These are phyloP conservation scores for Salpingus planirostris DNA, from an alignment of 2,888 invertebrate genomes.

Conservation along the genomic window DNA sequence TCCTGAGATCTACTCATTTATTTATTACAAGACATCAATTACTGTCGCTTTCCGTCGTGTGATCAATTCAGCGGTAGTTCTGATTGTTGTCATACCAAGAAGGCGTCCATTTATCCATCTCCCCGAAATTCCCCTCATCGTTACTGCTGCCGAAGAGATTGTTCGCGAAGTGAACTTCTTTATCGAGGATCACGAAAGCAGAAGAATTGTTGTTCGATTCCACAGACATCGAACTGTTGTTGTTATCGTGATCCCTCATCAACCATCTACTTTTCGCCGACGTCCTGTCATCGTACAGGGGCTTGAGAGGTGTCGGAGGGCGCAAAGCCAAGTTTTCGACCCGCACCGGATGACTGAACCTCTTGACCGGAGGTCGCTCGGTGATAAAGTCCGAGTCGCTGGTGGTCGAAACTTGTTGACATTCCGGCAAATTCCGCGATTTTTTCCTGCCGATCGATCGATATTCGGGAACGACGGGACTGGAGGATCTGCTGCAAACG, in stretches of 20 bases:
- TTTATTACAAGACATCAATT: no score
- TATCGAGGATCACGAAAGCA: constrained; percentile 28
- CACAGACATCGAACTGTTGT: no score
- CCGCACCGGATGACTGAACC: constrained; percentile 31
- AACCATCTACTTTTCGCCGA: constrained; percentile 13
- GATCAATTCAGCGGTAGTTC: no score
- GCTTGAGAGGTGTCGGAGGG: constrained; percentile 6
- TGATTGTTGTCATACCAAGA: no score
- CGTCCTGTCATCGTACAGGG: constrained; percentile 8
- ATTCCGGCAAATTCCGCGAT: constrained; percentile 3
- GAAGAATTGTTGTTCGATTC: constrained; percentile 19
- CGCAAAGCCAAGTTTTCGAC: constrained; percentile 25
- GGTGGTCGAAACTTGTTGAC: constrained; percentile 3
- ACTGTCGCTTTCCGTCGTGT: no score
- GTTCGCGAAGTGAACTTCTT: constrained; percentile 21
- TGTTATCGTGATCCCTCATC: constrained; percentile 13
- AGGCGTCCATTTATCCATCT: constrained; percentile 18
- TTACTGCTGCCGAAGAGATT: no score
- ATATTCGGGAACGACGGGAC: constrained; percentile 1
- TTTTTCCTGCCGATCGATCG: background rate
- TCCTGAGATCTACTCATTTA: constrained; percentile 10
- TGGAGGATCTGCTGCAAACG: background rate
- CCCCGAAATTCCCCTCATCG: no score
- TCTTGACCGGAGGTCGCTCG: constrained; percentile 3
- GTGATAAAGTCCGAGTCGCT: constrained; percentile 8